Evolutionary conservation across 2,113 vertebrate species (phyloP).

Genomic region (Anoura caudifer): DNA sequence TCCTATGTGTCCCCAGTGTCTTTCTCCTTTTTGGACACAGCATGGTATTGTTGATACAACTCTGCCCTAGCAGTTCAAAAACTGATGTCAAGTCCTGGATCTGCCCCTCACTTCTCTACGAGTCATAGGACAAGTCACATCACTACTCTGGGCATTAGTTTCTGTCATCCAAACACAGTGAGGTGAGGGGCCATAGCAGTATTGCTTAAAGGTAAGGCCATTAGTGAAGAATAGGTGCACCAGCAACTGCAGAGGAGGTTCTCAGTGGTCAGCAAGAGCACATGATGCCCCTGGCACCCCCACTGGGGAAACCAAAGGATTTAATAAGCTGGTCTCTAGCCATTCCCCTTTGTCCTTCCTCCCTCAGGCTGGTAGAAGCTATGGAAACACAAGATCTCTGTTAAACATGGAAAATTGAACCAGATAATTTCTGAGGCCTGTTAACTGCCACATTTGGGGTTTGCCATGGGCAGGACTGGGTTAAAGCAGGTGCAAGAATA

Average conservation of each 20-base stretch:
- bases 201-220: not conserved
- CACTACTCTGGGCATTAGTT: not conserved
- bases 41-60: not conserved
- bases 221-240: not conserved
- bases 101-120: not conserved
- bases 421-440: not conserved
- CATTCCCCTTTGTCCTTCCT: not conserved
- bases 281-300: not conserved
- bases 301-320: not conserved
- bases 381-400: slow-evolving; percentile 27
- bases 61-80: not conserved
- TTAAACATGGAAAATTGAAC: not conserved
- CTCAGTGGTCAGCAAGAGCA: not conserved
- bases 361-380: not conserved
- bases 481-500: slow-evolving; percentile 27
- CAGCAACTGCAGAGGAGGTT: not conserved
- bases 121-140: not conserved
- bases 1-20: not conserved
- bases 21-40: not conserved
- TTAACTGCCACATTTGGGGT: slow-evolving; percentile 8
- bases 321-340: not conserved
- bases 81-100: not conserved
- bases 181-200: not conserved
- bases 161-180: not conserved
- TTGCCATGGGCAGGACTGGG: not conserved